Conservation (phyloP, 2,888 invertebrate species). For the Eupithecia pulchellata region DNA sequence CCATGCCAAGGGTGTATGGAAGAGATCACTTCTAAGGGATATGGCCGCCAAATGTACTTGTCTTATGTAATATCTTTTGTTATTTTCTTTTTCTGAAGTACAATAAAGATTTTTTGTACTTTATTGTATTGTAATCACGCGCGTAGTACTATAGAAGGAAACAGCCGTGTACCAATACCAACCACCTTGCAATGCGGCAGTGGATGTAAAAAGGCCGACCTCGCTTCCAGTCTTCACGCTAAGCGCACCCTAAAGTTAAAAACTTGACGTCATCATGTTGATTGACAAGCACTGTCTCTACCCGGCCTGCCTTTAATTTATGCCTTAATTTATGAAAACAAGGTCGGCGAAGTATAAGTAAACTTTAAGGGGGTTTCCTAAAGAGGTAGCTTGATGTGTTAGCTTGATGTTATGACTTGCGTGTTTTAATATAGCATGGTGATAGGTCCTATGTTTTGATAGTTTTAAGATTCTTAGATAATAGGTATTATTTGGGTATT, state of each 20-base stretch:
- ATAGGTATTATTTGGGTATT: too few relatives aligned
- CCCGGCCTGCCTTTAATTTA: background rate
- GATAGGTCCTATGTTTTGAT: background rate
- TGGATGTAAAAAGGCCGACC: background rate
- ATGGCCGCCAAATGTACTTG: too few relatives aligned
- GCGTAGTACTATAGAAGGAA: background rate
- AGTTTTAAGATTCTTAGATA: background rate
- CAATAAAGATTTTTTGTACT: too few relatives aligned
- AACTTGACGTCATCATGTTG: background rate
- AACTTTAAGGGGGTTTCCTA: background rate
- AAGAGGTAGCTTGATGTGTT: background rate
- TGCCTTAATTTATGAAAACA: background rate
- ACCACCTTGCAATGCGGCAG: background rate
- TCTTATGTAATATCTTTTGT: too few relatives aligned
- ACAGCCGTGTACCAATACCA: background rate
- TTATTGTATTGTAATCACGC: too few relatives aligned
- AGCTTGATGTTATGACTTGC: conserved; percentile 1
- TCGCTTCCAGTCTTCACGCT: background rate
- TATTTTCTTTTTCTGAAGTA: too few relatives aligned
- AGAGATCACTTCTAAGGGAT: too few relatives aligned
- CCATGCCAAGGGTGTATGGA: too few relatives aligned
- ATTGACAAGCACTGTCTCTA: background rate
- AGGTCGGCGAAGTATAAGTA: background rate
- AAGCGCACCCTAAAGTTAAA: background rate
- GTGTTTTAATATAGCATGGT: background rate